Evolutionary conservation across 30 jellyfish, hydroid and myxozoan genomes (phyloP), one percentile per base, ranked within the genome.

Genomic region (Turritopsis dohrnii): DNA sequence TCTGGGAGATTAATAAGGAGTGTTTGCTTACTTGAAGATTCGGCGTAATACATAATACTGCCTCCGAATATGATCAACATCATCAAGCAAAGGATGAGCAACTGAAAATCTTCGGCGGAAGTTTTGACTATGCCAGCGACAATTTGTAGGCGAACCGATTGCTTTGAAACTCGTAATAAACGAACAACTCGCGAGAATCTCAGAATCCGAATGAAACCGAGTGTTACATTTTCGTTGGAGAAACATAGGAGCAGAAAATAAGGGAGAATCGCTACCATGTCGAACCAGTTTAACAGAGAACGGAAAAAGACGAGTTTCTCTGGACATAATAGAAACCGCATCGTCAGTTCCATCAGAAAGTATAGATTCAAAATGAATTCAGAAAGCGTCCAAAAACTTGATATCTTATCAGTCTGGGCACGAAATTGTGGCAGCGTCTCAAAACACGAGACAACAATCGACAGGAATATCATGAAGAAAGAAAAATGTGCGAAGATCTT

Each of bases 31-130:
- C 31, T 71, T 72, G 75, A 65, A n/a, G 1, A 24, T 74, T 94
- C 99, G 1, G 89, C 81, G 81, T 73, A 83, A 76, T 85, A 94
- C 79, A 86, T 83, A 1, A 94, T 69, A 74, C 96, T 86, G 16
- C 95, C 99, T 5, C 99, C 99, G 71, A 94, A 89, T 65, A 86
- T 89, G 19, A 88, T 82, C 18, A 88, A 89, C 21, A 94, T 71
- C 27, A 89, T 18, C 28, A 94, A 81, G 74, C 97, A 89, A 16
- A 94, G 87, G 52, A 89, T 30, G 22, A 94, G 87, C 79, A 86
- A 84, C 66, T 89, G 90, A 27, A 94, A 66, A 79, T 94, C 99
- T 23, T 91, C 92, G 28, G 89, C 28, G 28, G 96, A 89, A 17
- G 97, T 76, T 53, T 85, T 80, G 7, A 94, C 75, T 0, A 94